Conservation (phyloP, 2,797 vertebrate genomes). For the Premnoplex brunnescens region DNA sequence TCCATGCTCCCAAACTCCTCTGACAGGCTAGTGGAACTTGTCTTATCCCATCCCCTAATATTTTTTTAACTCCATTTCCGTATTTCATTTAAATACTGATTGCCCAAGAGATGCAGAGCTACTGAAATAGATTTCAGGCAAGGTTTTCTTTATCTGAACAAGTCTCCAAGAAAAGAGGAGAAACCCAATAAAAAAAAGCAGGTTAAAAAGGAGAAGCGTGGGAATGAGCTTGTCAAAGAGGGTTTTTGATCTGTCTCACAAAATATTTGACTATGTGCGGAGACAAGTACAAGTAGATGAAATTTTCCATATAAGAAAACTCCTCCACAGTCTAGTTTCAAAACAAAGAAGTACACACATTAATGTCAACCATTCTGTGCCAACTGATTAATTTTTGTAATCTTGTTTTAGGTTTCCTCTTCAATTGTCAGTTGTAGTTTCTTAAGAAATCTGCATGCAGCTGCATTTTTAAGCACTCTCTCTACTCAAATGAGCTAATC, state of each 20-base stretch:
- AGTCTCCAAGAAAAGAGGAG: constrained; percentile 11
- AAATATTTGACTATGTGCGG: constrained; percentile 65
- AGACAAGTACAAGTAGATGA: constrained; percentile 65
- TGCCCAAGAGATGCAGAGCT: not conserved
- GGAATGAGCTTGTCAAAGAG: constrained; percentile 63
- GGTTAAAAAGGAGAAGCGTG: constrained; percentile 59
- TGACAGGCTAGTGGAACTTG: not conserved
- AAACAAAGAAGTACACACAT: constrained; percentile 68
- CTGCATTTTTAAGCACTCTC: constrained; percentile 35
- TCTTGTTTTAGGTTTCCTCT: constrained; percentile 63
- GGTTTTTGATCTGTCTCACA: constrained; percentile 69
- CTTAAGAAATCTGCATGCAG: constrained; percentile 49
- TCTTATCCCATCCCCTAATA: not conserved
- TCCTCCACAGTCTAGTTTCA: constrained; percentile 65
- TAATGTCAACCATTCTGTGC: constrained; percentile 58
- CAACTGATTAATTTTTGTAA: constrained; percentile 61
- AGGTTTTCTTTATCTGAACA: constrained; percentile 7
- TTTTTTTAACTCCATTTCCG: not conserved
- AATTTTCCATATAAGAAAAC: constrained; percentile 58
- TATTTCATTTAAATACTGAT: not conserved
- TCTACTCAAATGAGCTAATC: constrained; percentile 38
- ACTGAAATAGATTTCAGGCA: not conserved
- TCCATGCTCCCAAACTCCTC: not conserved
- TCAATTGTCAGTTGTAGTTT: constrained; percentile 57
- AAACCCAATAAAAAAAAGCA: constrained; percentile 1